Base-by-base conservation (phyloP, 1,140 invertebrate genomes). In the Atta colombica region DNA sequence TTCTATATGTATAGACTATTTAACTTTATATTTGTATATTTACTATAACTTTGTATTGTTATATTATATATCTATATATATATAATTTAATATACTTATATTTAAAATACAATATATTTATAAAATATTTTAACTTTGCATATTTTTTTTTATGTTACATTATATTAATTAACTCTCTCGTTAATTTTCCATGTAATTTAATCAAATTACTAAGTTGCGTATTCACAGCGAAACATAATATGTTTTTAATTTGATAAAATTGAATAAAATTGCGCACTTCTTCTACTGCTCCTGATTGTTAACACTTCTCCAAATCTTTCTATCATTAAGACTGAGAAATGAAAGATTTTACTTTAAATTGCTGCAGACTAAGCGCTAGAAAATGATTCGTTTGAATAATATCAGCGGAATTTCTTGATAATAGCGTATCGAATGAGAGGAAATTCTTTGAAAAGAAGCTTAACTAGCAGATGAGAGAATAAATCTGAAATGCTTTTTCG, bases 351-450 rank as follows among this genome's bases (percentile, higher is more conserved):
- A 28, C 55, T 18, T 39, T 21, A 74, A 82, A 63, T 18, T 28
- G 49, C 31, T 28, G 31, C 65, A 51, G 51, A 51, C 25, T 25
- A 31, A 14, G 16, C 21, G 16, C 21, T 14, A 21, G 10, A 25
- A 81, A 60, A 51, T 55, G 39, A 49, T 74, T 72, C 78, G 51
- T 51, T 69, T 39, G 25, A 74, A 45, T 35, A 18, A 78, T 72
- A 39, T 60, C 55, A 35, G 69, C 18, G 25, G n/a, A 84, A 51
- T 75, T 7, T 21, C n/a, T n/a, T 51, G 28, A 49, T 35, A 61
- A 61, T 74, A 35, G 35, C 68, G 16, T 25, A 10, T 78, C 28
- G 51, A 60, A 58, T 5, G 49, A 28, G n/a, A 25, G 28, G 14
- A 60, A 10, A 55, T 71, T 72, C 16, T 68, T 16, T 25, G 4